A percentile compares a stretch with the other conserved stretches of the same genome.
Evolutionary conservation across 2,888 invertebrate species (phyloP).

Genomic region (Leucophenga montana): DNA sequence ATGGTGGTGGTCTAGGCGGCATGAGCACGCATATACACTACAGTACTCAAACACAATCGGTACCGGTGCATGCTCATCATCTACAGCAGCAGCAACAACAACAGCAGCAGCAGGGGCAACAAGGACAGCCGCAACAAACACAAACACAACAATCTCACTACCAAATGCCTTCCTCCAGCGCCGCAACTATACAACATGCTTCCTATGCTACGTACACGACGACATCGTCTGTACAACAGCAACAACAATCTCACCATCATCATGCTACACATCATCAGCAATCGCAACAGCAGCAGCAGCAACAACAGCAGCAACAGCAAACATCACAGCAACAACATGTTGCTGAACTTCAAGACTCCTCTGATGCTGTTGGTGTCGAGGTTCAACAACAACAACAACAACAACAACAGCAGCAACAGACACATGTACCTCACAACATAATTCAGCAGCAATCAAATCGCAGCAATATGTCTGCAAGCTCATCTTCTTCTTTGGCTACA

Average conservation of each 20-base stretch:
- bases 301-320: conserved; percentile 52
- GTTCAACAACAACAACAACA: conserved; percentile 40
- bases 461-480: conserved; percentile 60
- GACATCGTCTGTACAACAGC: conserved; percentile 53
- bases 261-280: conserved; percentile 43
- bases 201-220: conserved; percentile 61
- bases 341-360: conserved; percentile 47
- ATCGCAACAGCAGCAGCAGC: conserved; percentile 58
- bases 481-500: conserved; percentile 65
- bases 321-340: conserved; percentile 17
- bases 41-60: conserved; percentile 55
- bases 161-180: conserved; percentile 69
- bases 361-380: conserved; percentile 36
- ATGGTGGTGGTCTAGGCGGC: conserved; percentile 51
- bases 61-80: conserved; percentile 58
- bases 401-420: conserved; percentile 38
- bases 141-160: conserved; percentile 61
- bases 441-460: conserved; percentile 57
- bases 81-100: conserved; percentile 42
- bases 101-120: conserved; percentile 44
- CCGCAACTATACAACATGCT: conserved; percentile 62
- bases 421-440: conserved; percentile 21
- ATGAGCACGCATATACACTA: conserved; percentile 66
- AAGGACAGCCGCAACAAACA: conserved; percentile 47
- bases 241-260: conserved; percentile 52